These are phyloP conservation scores for Nemotelus nigrinus DNA, from an alignment of 2,888 invertebrate species.

Conservation along the genomic window DNA sequence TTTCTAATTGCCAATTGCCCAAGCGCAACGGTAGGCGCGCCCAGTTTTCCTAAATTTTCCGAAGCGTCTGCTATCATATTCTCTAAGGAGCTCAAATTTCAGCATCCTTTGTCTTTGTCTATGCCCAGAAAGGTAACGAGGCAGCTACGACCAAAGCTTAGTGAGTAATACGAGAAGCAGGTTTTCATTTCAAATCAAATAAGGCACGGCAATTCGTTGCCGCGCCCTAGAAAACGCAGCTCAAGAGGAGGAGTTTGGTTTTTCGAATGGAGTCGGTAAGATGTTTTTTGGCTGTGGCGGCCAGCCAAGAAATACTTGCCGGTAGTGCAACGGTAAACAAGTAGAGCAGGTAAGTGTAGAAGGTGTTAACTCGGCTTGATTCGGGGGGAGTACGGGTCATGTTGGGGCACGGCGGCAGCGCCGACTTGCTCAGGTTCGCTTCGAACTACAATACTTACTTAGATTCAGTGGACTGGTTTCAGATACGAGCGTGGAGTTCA, in stretches of 20 bases:
- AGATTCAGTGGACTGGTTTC: conserved; percentile 10
- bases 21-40: conserved; percentile 35
- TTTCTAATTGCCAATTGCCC: no score
- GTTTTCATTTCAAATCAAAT: neutral
- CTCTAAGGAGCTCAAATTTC: neutral
- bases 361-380: no score
- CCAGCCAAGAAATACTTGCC: neutral
- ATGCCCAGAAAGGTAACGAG: neutral
- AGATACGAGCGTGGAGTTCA: neutral
- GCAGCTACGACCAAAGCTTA: neutral
- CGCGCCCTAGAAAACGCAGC: neutral
- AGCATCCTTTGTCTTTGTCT: neutral
- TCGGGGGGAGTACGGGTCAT: no score
- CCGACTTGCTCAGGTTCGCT: neutral
- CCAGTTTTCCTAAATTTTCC: conserved; percentile 18
- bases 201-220: neutral
- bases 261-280: neutral
- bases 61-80: neutral
- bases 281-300: neutral
- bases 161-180: no score
- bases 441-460: neutral
- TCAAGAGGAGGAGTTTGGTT: neutral
- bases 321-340: neutral
- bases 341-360: neutral
- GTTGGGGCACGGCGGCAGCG: neutral